Conservation (phyloP, 2,113 vertebrate species). For the Proteles cristata region DNA sequence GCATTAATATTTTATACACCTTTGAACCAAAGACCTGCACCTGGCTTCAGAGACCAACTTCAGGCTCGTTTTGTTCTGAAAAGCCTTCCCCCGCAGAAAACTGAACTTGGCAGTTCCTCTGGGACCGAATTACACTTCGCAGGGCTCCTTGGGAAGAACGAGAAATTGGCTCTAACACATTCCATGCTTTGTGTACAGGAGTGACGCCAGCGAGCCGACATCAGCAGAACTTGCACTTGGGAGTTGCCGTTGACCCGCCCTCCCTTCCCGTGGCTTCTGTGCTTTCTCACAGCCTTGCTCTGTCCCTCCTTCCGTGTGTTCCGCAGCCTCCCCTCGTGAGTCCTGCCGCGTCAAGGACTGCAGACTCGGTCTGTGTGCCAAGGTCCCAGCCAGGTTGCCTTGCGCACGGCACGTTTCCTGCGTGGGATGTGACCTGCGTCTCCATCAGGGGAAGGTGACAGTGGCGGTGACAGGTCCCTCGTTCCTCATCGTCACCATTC, state of each 20-base stretch:
- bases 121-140: background rate
- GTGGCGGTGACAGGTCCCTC: background rate
- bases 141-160: background rate
- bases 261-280: background rate
- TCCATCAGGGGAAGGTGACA: background rate
- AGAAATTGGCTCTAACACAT: background rate
- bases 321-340: background rate
- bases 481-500: background rate
- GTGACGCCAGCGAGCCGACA: background rate
- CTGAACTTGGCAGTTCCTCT: background rate
- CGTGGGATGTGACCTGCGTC: background rate
- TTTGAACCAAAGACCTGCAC: background rate
- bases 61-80: background rate
- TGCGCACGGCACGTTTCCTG: background rate
- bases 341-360: background rate
- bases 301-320: background rate
- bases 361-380: background rate
- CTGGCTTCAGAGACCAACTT: background rate
- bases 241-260: background rate
- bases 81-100: background rate
- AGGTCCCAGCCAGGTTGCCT: background rate
- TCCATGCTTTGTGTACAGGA: background rate
- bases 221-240: background rate
- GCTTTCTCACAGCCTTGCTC: background rate
- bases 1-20: background rate